Percentiles rank a stretch among this genome's conserved stretches.
Evolutionary conservation across 2,113 vertebrate species (phyloP).

Genomic region (Leiothrix lutea): DNA sequence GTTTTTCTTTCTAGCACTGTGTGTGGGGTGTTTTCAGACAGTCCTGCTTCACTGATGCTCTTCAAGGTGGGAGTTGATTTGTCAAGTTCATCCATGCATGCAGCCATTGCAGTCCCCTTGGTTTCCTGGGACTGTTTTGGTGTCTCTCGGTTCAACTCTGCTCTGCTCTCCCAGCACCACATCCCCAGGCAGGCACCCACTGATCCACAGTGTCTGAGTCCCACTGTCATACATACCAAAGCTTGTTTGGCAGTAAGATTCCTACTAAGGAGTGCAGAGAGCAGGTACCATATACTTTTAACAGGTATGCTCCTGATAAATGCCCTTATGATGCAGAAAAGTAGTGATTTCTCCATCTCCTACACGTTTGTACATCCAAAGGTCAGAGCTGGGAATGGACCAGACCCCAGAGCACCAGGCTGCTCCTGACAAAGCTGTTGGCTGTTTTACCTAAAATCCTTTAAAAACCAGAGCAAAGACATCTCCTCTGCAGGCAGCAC

Average conservation of each 20-base stretch:
- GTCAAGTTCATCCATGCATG: background rate
- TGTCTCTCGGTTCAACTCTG: background rate
- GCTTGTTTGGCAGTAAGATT: background rate
- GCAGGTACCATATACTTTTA: background rate
- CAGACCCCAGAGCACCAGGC: background rate
- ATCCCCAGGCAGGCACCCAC: background rate
- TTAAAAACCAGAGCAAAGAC: background rate
- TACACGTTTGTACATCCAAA: background rate
- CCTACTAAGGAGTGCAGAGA: background rate
- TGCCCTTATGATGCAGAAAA: background rate
- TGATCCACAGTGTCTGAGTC: background rate
- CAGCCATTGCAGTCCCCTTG: background rate
- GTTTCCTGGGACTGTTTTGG: background rate
- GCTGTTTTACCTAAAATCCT: background rate
- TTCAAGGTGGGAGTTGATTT: background rate
- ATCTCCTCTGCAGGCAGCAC: background rate
- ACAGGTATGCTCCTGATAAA: background rate
- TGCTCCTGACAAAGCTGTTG: background rate
- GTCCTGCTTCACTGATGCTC: background rate
- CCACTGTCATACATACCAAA: background rate
- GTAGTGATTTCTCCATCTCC: background rate
- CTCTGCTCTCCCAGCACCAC: background rate
- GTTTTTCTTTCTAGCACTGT: background rate
- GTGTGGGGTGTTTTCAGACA: background rate
- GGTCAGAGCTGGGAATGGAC: background rate